Evolutionary conservation across 2,797 vertebrate genomes (phyloP).

Genomic region (Etheostoma nigrum): DNA sequence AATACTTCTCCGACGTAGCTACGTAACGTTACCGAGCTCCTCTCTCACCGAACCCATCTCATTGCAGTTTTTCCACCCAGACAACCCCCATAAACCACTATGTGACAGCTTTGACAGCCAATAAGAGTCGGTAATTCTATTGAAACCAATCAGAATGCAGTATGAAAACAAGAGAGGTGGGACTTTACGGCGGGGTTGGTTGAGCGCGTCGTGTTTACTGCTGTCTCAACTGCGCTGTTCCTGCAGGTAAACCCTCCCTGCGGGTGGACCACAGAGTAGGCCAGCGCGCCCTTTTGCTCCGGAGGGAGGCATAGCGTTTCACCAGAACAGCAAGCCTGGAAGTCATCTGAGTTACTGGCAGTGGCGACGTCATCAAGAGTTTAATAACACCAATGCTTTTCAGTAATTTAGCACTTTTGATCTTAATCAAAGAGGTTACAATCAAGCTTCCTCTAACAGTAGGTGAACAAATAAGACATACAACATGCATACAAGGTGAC

Average conservation of each 20-base stretch:
- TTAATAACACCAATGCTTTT: constrained; percentile 75
- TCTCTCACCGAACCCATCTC: constrained; percentile 25
- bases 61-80: constrained; percentile 65
- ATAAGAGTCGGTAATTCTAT: background rate
- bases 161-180: constrained; percentile 45
- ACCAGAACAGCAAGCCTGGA: constrained; percentile 82
- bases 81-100: constrained; percentile 22
- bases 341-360: constrained; percentile 92
- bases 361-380: constrained; percentile 82
- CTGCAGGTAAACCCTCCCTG: constrained; percentile 35
- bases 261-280: accelerated
- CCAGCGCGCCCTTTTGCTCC: accelerated
- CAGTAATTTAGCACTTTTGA: constrained; percentile 10
- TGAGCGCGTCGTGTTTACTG: constrained; percentile 73
- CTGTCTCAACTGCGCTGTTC: constrained; percentile 76
- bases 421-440: background rate
- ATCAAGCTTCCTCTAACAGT: background rate
- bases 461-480: background rate
- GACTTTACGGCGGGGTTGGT: constrained; percentile 16
- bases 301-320: constrained; percentile 57
- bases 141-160: constrained; percentile 63
- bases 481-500: background rate
- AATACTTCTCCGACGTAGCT: constrained; percentile 27
- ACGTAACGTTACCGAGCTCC: too few relatives aligned
- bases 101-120: constrained; percentile 64